Base-by-base conservation (phyloP, 2,113 vertebrate species). In the Calidris pygmaea region DNA sequence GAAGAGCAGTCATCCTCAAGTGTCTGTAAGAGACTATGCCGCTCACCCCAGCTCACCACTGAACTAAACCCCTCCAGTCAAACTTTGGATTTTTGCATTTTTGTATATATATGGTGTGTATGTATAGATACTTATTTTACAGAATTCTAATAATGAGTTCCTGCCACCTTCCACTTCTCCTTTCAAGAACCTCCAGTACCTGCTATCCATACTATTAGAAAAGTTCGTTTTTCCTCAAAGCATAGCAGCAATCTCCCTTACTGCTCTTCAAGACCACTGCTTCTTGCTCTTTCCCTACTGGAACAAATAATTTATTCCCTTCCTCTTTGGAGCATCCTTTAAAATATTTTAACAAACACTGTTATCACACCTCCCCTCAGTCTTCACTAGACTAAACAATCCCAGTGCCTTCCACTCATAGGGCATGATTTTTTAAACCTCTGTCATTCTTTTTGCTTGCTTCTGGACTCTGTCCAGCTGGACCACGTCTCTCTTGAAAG, bases 371-470 rank as follows among this genome's bases (percentile, higher is more conserved):
- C 43, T 86, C 37, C 34, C n/a, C 68, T 93, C 76, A 55, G 81
- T 79, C 94, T 48, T 96, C 77, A 50, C 87, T 89, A 96, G 95
- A 96, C 95, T 96, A 95, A 97, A 97, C 91, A 97, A 85, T 22
- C 19, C 19, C 83, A 73, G 19, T 87, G 76, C 26, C 77, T 95
- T 92, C 83, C 90, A 39, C 65, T 91, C 48, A 32, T 3, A 65
- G 30, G 27, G 77, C 45, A 82, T 17, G 19, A 29, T 68, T 87
- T 87, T 94, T 90, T 74, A 81, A 88, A 85, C 7, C 11, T 84
- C 76, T 90, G 10, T 43, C 34, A 58, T 72, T 87, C 47, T 78
- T 59, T 26, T 59, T 78, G 18, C 81, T 93, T 89, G 35, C 56
- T 87, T 73, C 87, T 96, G 93, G 53, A 55, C 27, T 79, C 77